Evolutionary conservation across 2,113 vertebrate species (phyloP), one percentile per base, ranked within the genome.

Genomic region (Varanus komodoensis): DNA sequence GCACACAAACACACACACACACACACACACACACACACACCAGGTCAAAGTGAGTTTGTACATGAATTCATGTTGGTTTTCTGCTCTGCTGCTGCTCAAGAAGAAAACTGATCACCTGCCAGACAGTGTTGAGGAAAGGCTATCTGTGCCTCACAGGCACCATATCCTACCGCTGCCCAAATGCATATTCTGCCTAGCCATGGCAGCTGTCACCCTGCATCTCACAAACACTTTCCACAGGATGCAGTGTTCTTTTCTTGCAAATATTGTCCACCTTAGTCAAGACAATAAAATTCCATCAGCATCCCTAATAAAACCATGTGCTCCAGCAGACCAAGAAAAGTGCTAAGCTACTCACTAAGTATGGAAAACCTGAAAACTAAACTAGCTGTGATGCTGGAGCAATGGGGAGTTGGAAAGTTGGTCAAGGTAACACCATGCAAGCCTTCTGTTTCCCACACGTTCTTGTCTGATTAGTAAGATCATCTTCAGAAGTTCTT

Each of bases 171-270:
- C 87, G 79, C 50, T 79, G 69, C 74, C 0, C 0, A 27, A 80
- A 87, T 29, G 54, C 73, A 21, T 69, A 80, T 88, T 88, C 71
- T 69, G 69, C 67, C 69, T 44, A 71, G 21, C 3, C 61, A 1
- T 61, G 75, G 69, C 57, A 83, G 48, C 11, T 57, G 90, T 75
- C 67, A 68, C 79, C 91, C 34, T 48, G 69, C 32, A 79, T 0
- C 0, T 67, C 74, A 34, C 34, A 48, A 83, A 75, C 86, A 89
- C 48, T 67, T 19, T 48, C 86, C 19, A 44, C 12, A 38, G 71
- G 57, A 57, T 85, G 80, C 85, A 77, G 73, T 64, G 67, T 44
- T 87, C 74, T 82, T 88, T 80, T 80, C 61, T 54, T 61, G 29
- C 17, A 69, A 50, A 77, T 87, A 88, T 8, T 86, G 68, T 57